These are phyloP conservation scores for Rana temporaria DNA, from an alignment of 2,113 vertebrate genomes.

Conservation along the genomic window DNA sequence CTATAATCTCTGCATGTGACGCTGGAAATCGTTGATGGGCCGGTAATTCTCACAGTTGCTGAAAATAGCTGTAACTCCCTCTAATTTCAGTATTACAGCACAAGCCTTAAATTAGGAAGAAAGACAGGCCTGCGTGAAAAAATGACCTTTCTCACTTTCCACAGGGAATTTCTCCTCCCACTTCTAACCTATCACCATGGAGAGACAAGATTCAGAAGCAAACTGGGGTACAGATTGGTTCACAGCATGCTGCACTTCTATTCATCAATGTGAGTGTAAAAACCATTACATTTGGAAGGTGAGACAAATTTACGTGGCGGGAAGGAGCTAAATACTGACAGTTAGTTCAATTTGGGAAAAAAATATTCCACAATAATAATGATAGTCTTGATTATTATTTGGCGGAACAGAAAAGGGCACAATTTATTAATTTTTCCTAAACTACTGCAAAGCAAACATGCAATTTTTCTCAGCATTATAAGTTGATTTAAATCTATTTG, in stretches of 20 bases:
- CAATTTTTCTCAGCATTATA: no score
- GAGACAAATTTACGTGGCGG: slow-evolving; percentile 11
- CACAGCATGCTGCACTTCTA: slow-evolving; percentile 26
- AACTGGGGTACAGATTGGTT: slow-evolving; percentile 40
- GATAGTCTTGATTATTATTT: no score
- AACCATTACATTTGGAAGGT: not conserved
- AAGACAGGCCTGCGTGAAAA: slow-evolving; percentile 9
- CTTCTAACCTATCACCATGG: slow-evolving; percentile 29
- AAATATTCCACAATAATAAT: no score
- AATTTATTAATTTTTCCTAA: no score
- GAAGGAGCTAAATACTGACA: not conserved
- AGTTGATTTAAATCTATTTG: no score
- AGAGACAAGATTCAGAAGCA: not conserved
- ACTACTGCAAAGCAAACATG: no score
- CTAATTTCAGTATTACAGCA: not conserved
- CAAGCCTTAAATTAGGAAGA: slow-evolving; percentile 10
- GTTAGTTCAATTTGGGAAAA: no score
- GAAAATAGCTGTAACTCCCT: not conserved
- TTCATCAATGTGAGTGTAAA: slow-evolving; percentile 12
- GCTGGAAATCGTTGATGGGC: not conserved
- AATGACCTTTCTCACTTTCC: not conserved
- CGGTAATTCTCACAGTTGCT: slow-evolving; percentile 47
- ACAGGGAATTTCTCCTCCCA: slow-evolving; percentile 1
- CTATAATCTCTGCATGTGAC: slow-evolving; percentile 16
- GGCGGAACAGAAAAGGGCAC: no score